phyloP scores from a whole-genome alignment of 2,113 vertebrate genomes.

The Cyprinodon variegatus region DNA sequence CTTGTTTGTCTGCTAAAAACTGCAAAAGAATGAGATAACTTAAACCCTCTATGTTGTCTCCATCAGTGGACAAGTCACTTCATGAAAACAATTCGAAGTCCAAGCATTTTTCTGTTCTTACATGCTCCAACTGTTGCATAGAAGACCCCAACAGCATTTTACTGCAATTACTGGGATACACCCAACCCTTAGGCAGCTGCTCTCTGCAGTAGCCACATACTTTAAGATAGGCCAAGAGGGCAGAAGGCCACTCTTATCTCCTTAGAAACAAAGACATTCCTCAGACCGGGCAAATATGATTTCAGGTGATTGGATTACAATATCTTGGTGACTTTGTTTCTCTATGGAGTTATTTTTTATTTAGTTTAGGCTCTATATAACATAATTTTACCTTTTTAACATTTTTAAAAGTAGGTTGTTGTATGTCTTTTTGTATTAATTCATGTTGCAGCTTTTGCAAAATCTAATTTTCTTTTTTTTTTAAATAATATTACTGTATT shows the following conservation, averaged over 20 bases:
- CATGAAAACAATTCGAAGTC: conserved; percentile 1
- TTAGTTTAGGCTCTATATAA: not conserved
- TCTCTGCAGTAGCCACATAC: conserved; percentile 63
- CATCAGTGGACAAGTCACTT: no score
- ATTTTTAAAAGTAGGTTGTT: not conserved
- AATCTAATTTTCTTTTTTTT: not conserved
- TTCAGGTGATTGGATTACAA: not conserved
- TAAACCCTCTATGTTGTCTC: no score
- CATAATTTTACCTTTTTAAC: not conserved
- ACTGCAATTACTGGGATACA: conserved; percentile 59
- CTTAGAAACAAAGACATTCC: not conserved
- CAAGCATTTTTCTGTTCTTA: conserved; percentile 11
- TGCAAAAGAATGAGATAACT: no score
- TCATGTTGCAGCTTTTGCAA: not conserved
- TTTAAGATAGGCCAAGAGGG: not conserved
- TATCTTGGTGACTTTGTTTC: not conserved
- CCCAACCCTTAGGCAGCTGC: conserved; percentile 56
- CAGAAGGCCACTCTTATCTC: not conserved
- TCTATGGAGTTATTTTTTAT: not conserved
- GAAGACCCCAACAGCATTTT: conserved; percentile 50
- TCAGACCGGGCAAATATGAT: not conserved
- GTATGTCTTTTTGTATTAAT: not conserved
- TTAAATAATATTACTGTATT: not conserved
- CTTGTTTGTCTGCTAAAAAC: no score
- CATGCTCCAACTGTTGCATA: conserved; percentile 36